phyloP scores from a whole-genome alignment of 37 sponge, comb jelly and placozoan species.

The Diacarnus erythraeanus region DNA sequence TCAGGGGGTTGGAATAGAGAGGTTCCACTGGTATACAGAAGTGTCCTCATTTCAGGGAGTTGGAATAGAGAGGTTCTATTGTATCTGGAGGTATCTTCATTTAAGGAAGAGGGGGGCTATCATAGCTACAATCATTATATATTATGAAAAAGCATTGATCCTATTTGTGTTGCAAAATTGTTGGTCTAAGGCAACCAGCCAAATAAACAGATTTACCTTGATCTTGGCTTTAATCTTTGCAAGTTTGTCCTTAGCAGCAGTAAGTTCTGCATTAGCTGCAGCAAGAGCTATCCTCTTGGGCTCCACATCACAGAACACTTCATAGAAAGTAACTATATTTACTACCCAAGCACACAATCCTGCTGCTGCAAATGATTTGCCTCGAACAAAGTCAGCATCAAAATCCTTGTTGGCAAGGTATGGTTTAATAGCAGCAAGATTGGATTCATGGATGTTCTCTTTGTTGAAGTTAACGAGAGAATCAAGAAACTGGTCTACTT shows the following conservation, averaged over 20 bases:
- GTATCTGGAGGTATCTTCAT: no score
- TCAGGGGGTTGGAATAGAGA: no score
- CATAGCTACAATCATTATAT: no score
- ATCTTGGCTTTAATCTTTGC: slow-evolving; percentile 92
- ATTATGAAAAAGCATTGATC: no score
- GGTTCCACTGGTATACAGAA: no score
- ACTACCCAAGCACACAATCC: slow-evolving; percentile 95
- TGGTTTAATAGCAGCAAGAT: slow-evolving; percentile 84
- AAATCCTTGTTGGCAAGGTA: slow-evolving; percentile 89
- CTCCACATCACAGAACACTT: slow-evolving; percentile 98
- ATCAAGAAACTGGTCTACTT: slow-evolving; percentile 95
- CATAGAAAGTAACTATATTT: slow-evolving; percentile 93
- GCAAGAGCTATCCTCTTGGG: slow-evolving; percentile 95
- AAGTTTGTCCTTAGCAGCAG: slow-evolving; percentile 89
- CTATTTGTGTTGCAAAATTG: no score
- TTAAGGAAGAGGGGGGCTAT: no score
- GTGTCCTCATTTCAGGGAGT: no score
- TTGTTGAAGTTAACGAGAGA: slow-evolving; percentile 90
- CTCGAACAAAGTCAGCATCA: slow-evolving; percentile 84
- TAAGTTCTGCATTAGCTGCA: slow-evolving; percentile 91
- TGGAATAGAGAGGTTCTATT: no score
- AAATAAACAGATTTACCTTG: no score
- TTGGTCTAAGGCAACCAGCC: no score
- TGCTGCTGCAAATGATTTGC: slow-evolving; percentile 90
- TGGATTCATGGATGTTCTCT: slow-evolving; percentile 89